phyloP scores from a whole-genome alignment of 1,140 invertebrate species.

The Spodoptera litura region DNA sequence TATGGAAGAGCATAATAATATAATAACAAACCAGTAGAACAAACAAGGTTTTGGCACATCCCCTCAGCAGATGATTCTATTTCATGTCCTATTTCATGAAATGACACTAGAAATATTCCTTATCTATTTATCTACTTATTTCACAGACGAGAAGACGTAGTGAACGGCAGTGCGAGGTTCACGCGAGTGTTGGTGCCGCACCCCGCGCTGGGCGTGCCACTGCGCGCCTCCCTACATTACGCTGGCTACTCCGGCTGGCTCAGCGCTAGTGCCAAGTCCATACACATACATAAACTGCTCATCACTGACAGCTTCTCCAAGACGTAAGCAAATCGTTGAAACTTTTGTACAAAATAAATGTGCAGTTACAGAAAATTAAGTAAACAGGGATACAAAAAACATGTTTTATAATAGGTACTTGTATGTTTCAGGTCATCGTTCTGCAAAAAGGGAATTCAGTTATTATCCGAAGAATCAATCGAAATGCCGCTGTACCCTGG shows the following conservation, averaged over 20 bases:
- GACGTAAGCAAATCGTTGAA: conserved; percentile 51
- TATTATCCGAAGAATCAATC: conserved; percentile 91
- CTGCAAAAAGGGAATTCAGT: conserved; percentile 90
- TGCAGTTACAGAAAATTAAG: too few species aligned
- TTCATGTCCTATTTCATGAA: neutral
- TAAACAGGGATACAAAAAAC: too few species aligned
- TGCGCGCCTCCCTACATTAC: conserved; percentile 92
- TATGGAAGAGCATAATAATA: too few species aligned
- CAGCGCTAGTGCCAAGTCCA: conserved; percentile 92
- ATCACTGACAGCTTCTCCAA: conserved; percentile 95
- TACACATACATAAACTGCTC: conserved; percentile 93
- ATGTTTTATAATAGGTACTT: neutral
- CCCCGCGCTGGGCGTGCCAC: conserved; percentile 91
- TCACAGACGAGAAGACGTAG: conserved; percentile 61
- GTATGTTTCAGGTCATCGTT: conserved; percentile 88
- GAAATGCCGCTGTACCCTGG: conserved; percentile 91
- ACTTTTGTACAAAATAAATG: neutral
- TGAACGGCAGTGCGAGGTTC: conserved; percentile 85
- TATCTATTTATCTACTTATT: neutral
- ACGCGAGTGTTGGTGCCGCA: conserved; percentile 93
- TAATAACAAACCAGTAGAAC: too few species aligned
- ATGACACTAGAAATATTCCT: neutral
- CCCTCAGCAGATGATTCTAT: neutral
- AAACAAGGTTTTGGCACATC: too few species aligned
- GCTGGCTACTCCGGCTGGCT: conserved; percentile 97